Base-by-base conservation (phyloP, 2,888 invertebrate species). In the Acanthosepion pharaonis region DNA sequence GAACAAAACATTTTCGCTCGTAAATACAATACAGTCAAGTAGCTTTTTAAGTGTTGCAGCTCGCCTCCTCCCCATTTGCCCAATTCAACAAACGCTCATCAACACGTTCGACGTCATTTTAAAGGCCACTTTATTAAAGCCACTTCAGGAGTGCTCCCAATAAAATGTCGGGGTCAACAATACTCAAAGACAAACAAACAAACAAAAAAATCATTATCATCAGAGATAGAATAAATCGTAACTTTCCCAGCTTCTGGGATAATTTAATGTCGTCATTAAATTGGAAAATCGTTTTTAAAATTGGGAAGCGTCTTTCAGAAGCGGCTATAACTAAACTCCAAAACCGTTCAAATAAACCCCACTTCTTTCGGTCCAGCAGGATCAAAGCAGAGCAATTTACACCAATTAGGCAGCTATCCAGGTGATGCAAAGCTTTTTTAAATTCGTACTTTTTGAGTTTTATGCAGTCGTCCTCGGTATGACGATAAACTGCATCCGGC, bases 11-110 rank as follows among this genome's bases (percentile, higher is more conserved):
- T 18, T 78, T 78, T 78, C 78, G 11, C 33, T 78, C 78, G n/a
- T 78, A 78, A 78, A 78, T 78, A 78, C 78, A 78, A 78, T 78
- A 78, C n/a, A 78, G n/a, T 78, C 78, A 78, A 78, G 78, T 78
- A 78, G 78, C 15, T n/a, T n/a, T 78, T 78, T 15, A n/a, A n/a
- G 78, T n/a, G 78, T 33, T 78, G n/a, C 78, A 78, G 18, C n/a
- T n/a, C 11, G n/a, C 78, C 78, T 15, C 78, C 78, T 15, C 78
- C n/a, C 78, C n/a, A 1, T 78, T 78, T 2, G 78, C 9, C 18
- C 33, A 78, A 78, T 78, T n/a, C 33, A 78, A 33, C 78, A 78
- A 78, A 78, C n/a, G n/a, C n/a, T 78, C 33, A 33, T 78, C 78
- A 78, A 78, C 33, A 78, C 78, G 20, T 64, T 64, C 64, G 64